A percentile compares a stretch with the other conserved stretches of the same genome.
Conservation (phyloP, 2,113 vertebrate genomes). For the Corynorhinus townsendii region DNA sequence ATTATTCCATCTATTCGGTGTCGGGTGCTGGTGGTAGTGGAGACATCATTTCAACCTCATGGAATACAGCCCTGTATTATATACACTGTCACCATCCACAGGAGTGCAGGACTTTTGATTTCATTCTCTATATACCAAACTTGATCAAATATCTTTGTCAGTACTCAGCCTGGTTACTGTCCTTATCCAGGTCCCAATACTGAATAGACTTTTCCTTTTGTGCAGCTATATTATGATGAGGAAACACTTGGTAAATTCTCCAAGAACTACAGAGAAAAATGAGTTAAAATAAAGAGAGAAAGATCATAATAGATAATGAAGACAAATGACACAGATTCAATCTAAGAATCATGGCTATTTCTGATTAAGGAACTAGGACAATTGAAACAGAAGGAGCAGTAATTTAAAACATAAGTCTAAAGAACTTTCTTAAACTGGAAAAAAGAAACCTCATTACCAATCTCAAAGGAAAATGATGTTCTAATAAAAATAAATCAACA, state of each 20-base stretch:
- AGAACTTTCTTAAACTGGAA: neutral
- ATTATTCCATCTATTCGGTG: neutral
- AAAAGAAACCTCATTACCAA: neutral
- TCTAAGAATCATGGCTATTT: neutral
- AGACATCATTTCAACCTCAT: neutral
- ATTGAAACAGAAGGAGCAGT: neutral
- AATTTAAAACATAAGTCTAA: conserved; percentile 33
- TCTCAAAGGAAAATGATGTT: neutral
- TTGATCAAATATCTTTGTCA: neutral
- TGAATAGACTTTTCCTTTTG: neutral
- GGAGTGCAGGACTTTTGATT: neutral
- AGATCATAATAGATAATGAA: neutral
- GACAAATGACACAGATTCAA: neutral
- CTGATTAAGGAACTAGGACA: neutral
- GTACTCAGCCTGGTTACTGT: neutral
- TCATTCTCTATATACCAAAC: neutral
- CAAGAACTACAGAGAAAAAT: neutral
- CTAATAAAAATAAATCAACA: neutral
- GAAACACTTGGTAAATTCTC: neutral
- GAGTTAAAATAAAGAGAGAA: neutral
- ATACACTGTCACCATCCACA: neutral
- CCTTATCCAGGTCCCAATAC: neutral
- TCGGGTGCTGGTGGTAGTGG: neutral
- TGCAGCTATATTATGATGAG: neutral
- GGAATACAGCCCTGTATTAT: neutral